These are phyloP conservation scores for Balaenoptera acutorostrata DNA, from an alignment of 2,113 vertebrate species.

Conservation along the genomic window DNA sequence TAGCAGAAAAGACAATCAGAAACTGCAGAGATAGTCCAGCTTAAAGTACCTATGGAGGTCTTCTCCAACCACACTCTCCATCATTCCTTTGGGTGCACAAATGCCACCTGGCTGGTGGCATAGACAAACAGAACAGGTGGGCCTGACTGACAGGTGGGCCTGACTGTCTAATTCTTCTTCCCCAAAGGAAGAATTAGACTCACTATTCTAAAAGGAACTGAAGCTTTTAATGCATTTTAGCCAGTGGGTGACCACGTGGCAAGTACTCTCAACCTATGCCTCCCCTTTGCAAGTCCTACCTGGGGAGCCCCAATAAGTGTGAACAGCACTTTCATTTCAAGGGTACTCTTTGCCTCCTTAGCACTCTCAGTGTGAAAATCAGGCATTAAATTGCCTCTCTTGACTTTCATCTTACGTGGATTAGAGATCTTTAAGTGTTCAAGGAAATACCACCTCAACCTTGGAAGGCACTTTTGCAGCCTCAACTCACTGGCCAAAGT, in stretches of 20 bases:
- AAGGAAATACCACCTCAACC: neutral
- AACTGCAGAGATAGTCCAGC: neutral
- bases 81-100: neutral
- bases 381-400: neutral
- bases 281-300: neutral
- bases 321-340: neutral
- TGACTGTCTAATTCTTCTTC: neutral
- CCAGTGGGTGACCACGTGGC: neutral
- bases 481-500: neutral
- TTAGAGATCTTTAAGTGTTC: neutral
- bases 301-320: neutral
- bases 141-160: neutral
- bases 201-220: neutral
- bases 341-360: neutral
- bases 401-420: neutral
- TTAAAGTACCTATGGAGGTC: neutral
- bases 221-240: neutral
- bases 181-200: neutral
- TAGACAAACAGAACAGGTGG: neutral
- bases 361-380: neutral
- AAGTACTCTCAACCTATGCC: neutral
- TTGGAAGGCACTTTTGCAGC: neutral
- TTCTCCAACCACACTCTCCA: neutral
- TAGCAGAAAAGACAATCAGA: neutral
- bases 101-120: neutral